These are phyloP conservation scores for Caenorhabditis doughertyi DNA, from an alignment of 2,888 invertebrate species.

Conservation along the genomic window DNA sequence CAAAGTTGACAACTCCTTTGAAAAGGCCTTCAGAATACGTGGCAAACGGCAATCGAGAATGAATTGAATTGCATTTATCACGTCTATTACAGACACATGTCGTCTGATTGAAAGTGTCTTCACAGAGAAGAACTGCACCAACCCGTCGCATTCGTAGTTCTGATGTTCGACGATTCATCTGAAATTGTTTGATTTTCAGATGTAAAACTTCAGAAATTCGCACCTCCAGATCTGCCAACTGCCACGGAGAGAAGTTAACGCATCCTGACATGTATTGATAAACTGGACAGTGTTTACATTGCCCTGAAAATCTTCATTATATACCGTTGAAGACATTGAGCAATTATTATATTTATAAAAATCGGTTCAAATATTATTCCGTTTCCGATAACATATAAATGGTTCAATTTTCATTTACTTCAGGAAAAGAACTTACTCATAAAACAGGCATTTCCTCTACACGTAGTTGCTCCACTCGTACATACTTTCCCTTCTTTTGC, in stretches of 20 bases:
- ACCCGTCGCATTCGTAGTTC: constrained; percentile 72
- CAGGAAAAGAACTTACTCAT: constrained; percentile 70
- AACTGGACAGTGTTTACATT: constrained; percentile 79
- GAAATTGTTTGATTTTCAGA: not conserved
- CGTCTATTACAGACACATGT: constrained; percentile 77
- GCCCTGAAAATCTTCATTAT: constrained; percentile 70
- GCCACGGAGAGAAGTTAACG: constrained; percentile 74
- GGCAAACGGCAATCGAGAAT: constrained; percentile 70
- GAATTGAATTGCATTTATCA: constrained; percentile 77
- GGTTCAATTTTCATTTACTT: not conserved
- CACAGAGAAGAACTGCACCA: constrained; percentile 74
- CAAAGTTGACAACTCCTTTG: constrained; percentile 75
- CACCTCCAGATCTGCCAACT: constrained; percentile 73
- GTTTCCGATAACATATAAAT: too few relatives aligned
- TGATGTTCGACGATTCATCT: constrained; percentile 65
- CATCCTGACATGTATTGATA: constrained; percentile 78
- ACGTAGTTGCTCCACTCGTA: constrained; percentile 71
- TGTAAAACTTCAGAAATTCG: not conserved
- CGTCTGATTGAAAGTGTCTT: constrained; percentile 77
- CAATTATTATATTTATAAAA: not conserved
- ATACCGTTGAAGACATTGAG: too few relatives aligned
- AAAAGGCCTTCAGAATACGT: constrained; percentile 75
- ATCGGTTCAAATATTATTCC: not conserved
- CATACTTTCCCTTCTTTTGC: constrained; percentile 71
- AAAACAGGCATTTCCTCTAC: constrained; percentile 75